Evolutionary conservation across 2,113 vertebrate genomes (phyloP).

Genomic region (Odontesthes bonariensis): DNA sequence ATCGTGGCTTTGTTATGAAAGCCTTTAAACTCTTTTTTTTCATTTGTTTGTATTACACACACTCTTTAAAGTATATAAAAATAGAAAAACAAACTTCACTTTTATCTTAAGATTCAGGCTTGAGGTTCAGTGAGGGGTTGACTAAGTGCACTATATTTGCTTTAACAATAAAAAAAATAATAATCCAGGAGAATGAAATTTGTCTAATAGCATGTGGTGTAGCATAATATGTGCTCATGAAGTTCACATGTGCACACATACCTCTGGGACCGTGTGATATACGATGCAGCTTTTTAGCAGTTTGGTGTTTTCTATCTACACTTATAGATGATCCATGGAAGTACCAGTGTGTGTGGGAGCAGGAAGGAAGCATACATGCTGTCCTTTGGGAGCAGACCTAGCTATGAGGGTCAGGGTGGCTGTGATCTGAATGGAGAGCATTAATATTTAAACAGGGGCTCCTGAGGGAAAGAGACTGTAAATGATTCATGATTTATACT

Average conservation of each 20-base stretch:
- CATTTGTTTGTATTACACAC: too few species aligned
- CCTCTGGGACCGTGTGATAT: slow-evolving; percentile 41
- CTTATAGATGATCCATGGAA: slow-evolving; percentile 56
- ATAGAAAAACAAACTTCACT: background rate
- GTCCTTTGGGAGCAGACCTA: slow-evolving; percentile 75
- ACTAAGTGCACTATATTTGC: background rate
- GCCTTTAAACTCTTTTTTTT: too few species aligned
- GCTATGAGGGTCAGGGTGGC: slow-evolving; percentile 77
- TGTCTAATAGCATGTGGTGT: background rate
- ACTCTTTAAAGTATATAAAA: too few species aligned
- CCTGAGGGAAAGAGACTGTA: slow-evolving; percentile 77
- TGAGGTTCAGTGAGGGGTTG: background rate
- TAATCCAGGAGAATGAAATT: background rate
- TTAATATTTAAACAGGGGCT: slow-evolving; percentile 81
- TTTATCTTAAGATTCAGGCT: background rate
- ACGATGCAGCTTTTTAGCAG: slow-evolving; percentile 28
- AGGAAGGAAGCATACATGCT: slow-evolving; percentile 29
- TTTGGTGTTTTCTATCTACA: slow-evolving; percentile 44
- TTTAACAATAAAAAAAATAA: background rate
- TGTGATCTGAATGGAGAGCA: slow-evolving; percentile 80
- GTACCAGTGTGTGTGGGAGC: slow-evolving; percentile 49
- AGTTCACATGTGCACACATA: slow-evolving; percentile 7
- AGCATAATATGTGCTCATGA: background rate
- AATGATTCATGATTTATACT: slow-evolving; percentile 80
- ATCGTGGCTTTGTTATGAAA: too few species aligned